phyloP scores from a whole-genome alignment of 2,113 vertebrate species.

The Scytalopus superciliaris region DNA sequence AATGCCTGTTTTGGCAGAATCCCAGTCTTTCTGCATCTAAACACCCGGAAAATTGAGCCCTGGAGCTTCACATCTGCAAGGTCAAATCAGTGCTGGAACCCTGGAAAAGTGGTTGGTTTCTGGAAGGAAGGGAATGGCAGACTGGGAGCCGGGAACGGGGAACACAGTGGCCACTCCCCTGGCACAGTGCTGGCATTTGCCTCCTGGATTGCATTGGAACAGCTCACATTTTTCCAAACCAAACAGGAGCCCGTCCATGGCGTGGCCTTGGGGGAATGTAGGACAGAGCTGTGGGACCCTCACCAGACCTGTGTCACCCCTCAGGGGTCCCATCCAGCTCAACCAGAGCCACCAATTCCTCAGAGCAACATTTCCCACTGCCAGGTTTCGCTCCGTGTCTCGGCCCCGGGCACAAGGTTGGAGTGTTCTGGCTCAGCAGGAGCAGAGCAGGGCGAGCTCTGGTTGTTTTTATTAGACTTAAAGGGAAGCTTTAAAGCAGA shows the following conservation, averaged over 20 bases:
- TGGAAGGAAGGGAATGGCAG: not conserved
- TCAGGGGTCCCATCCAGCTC: rapidly evolving
- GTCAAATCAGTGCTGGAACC: not conserved
- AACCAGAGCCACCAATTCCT: not conserved
- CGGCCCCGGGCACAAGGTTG: not conserved
- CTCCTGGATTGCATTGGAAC: not conserved
- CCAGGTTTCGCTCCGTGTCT: not conserved
- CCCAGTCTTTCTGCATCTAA: not conserved
- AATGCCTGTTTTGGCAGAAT: not conserved
- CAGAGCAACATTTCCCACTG: rapidly evolving
- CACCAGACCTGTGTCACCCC: not conserved
- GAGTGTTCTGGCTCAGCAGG: not conserved
- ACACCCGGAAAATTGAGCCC: not conserved
- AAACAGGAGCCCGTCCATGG: not conserved
- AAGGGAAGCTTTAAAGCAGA: constrained; percentile 15
- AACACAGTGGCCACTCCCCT: not conserved
- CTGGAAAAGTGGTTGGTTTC: rapidly evolving
- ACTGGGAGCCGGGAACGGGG: rapidly evolving
- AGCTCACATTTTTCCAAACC: not conserved
- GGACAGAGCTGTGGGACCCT: not conserved
- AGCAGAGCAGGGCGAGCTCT: not conserved
- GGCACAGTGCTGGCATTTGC: not conserved
- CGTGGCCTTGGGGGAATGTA: not conserved
- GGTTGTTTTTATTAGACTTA: not conserved
- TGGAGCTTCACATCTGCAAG: not conserved